Conservation (phyloP, 2,888 invertebrate species). For the Caenorhabditis wallacei region DNA sequence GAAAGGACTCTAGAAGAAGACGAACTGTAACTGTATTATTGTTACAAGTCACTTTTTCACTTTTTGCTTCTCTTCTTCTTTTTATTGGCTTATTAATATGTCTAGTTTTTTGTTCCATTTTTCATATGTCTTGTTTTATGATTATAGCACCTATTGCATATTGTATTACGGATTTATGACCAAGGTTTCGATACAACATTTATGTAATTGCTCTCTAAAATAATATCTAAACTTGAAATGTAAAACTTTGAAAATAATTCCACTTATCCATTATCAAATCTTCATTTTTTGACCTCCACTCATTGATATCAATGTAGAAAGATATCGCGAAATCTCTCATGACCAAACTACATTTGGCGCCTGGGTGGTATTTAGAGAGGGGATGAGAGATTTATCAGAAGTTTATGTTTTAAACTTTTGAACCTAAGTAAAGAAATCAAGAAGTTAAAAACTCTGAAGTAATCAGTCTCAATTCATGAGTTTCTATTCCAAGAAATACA, state of each 20-base stretch:
- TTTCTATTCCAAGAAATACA: too few relatives aligned
- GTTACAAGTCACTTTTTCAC: conserved; percentile 3
- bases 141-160: too few relatives aligned
- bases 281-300: neutral
- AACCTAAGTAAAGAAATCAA: neutral
- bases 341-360: conserved; percentile 22
- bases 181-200: too few relatives aligned
- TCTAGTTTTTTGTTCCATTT: neutral
- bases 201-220: too few relatives aligned
- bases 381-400: neutral
- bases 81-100: neutral
- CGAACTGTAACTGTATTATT: conserved; percentile 21
- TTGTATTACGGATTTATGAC: too few relatives aligned
- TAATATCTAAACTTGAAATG: too few relatives aligned
- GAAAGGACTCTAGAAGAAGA: conserved; percentile 2
- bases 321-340: neutral
- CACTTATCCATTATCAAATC: neutral
- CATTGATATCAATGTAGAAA: neutral
- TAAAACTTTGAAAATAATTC: too few relatives aligned
- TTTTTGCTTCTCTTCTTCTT: neutral
- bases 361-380: neutral
- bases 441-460: neutral
- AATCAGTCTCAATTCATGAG: too few relatives aligned
- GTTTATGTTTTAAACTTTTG: neutral
- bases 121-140: neutral